These are phyloP conservation scores for Scolopax bukidnonensis DNA, from an alignment of 2,797 vertebrate genomes.

Conservation along the genomic window DNA sequence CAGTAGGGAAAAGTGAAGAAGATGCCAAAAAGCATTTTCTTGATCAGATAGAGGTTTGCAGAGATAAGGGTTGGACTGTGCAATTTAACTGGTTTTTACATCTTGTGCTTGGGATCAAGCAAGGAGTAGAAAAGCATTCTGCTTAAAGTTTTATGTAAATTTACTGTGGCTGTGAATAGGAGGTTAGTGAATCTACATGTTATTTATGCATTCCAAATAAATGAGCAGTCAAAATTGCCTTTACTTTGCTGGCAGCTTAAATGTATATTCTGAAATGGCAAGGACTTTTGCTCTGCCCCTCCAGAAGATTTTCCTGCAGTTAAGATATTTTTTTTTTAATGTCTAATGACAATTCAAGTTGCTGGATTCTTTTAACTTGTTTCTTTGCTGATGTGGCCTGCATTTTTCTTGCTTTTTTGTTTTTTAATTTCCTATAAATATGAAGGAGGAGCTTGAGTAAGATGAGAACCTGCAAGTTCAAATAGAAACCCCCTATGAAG, in stretches of 20 bases:
- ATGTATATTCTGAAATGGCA: conserved; percentile 3
- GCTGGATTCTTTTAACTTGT: not conserved
- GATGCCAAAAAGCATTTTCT: conserved; percentile 95
- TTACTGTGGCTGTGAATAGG: not conserved
- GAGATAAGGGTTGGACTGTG: conserved; percentile 99
- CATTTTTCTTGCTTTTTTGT: not conserved
- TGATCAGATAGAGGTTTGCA: conserved; percentile 97
- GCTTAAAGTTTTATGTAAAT: conserved; percentile 75
- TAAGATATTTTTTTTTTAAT: not conserved
- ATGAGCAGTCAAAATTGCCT: conserved; percentile 24
- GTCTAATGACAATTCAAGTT: not conserved
- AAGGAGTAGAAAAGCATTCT: conserved; percentile 95
- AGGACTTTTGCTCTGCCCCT: not conserved
- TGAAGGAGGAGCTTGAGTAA: not conserved
- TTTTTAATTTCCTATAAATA: not conserved
- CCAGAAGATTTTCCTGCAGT: not conserved
- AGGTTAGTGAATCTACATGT: conserved; percentile 2
- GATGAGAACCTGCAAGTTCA: not conserved
- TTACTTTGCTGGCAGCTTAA: conserved; percentile 45
- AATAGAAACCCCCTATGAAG: not conserved
- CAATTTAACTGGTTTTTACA: conserved; percentile 99
- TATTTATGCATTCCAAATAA: conserved; percentile 48
- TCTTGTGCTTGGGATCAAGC: conserved; percentile 96
- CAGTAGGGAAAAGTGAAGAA: conserved; percentile 90
- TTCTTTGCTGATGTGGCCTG: not conserved